phyloP scores from a whole-genome alignment of 2,888 invertebrate genomes.

The Bombyx huttoni region DNA sequence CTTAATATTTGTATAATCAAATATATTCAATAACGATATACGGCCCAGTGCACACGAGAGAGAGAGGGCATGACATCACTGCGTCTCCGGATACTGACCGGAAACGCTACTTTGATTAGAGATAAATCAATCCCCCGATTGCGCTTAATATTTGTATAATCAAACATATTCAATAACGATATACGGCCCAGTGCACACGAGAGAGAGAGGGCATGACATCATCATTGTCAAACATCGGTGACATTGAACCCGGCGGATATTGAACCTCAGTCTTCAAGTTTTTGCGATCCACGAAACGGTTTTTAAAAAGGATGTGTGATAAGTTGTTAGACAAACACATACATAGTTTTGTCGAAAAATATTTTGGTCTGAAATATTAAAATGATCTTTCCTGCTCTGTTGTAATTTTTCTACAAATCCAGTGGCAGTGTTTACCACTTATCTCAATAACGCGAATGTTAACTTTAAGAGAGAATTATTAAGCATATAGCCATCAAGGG shows the following conservation, averaged over 20 bases:
- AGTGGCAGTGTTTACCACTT: no score
- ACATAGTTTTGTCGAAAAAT: neutral
- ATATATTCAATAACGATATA: neutral
- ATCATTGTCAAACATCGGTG: conserved; percentile 2
- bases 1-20: neutral
- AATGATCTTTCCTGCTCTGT: no score
- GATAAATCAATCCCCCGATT: no score
- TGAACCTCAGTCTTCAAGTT: neutral
- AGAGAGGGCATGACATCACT: conserved; percentile 1
- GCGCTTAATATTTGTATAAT: no score
- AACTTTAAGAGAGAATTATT: no score
- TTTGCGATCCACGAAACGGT: neutral
- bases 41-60: neutral
- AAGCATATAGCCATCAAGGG: no score
- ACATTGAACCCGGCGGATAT: conserved; percentile 3
- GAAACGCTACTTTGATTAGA: no score
- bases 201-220: conserved; percentile 1
- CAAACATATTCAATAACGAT: neutral
- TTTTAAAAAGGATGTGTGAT: neutral
- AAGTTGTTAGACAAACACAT: neutral
- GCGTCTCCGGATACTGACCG: no score
- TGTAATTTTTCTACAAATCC: no score
- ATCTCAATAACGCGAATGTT: no score
- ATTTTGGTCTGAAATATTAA: neutral
- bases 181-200: neutral